Percentiles rank a stretch among this genome's conserved stretches.
phyloP scores from a whole-genome alignment of 2,113 vertebrate genomes.

The Chionodraco myersi region DNA sequence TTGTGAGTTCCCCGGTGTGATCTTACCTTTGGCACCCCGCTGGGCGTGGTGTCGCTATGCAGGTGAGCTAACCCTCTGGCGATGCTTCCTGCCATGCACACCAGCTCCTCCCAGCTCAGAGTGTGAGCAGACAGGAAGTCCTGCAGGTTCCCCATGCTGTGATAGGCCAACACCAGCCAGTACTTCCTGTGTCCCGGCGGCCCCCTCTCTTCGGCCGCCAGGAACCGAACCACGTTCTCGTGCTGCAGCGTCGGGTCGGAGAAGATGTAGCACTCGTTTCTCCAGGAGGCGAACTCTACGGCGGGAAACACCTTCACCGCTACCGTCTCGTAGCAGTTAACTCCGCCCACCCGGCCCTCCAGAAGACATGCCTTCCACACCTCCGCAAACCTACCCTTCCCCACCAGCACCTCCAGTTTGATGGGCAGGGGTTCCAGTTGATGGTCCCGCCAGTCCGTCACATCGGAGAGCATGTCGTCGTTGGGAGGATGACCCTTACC shows the following conservation, averaged over 20 bases:
- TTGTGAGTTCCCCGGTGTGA: no score
- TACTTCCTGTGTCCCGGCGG: slow-evolving; percentile 79
- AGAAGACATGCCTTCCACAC: slow-evolving; percentile 89
- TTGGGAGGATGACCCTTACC: slow-evolving; percentile 70
- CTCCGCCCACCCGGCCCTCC: slow-evolving; percentile 73
- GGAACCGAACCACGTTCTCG: slow-evolving; percentile 88
- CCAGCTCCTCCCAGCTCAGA: slow-evolving; percentile 88
- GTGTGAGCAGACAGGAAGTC: slow-evolving; percentile 86
- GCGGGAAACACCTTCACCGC: slow-evolving; percentile 92
- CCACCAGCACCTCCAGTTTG: slow-evolving; percentile 88
- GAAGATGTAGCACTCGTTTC: slow-evolving; percentile 88
- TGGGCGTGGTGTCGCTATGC: slow-evolving; percentile 87
- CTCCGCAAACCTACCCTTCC: slow-evolving; percentile 90
- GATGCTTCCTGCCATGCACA: slow-evolving; percentile 85
- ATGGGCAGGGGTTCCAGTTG: slow-evolving; percentile 85
- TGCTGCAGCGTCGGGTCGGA: slow-evolving; percentile 87
- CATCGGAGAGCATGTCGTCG: slow-evolving; percentile 21
- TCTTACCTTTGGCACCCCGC: slow-evolving; percentile 81
- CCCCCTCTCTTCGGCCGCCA: slow-evolving; percentile 86
- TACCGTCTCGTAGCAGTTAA: slow-evolving; percentile 79
- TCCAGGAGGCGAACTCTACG: slow-evolving; percentile 89
- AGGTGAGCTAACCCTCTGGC: slow-evolving; percentile 89
- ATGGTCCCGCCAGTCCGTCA: slow-evolving; percentile 60
- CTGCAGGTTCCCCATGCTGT: slow-evolving; percentile 90
- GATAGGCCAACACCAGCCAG: slow-evolving; percentile 92